Evolutionary conservation across 2,113 vertebrate species (phyloP), one percentile per base, ranked within the genome.

Genomic region (Macquaria australasica): DNA sequence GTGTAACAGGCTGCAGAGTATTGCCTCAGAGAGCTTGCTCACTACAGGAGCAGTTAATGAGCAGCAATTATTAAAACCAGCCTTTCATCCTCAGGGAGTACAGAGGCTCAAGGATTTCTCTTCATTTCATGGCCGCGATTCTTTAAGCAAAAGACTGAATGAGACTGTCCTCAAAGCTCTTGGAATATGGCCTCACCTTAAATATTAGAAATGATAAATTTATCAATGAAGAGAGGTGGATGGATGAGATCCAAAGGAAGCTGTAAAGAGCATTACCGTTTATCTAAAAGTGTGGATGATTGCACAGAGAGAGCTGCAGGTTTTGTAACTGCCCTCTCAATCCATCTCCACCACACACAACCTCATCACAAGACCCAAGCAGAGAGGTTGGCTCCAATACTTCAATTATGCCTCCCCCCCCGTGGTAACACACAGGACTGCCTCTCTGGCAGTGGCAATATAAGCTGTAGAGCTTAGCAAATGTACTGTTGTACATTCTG

Each of bases 41-140:
- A 77, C 77, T 78, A 62, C 81, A 87, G 74, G 23, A 80, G 77
- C 83, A 67, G 58, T 79, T 93, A 90, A 91, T 90, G 85, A 91
- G 84, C 91, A 80, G 86, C 77, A 87, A 88, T 86, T 90, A 92
- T 87, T 87, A 90, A 83, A 83, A 88, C 66, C 66, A 88, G 84
- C 78, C 80, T 87, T 80, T 86, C 66, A 79, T 91, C 89, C 90
- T 79, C 12, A 2, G 81, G 79, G 81, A 87, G 59, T 1, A 64
- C 25, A 10, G 41, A 73, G 78, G 59, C 68, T 80, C 67, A 62
- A 79, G 77, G 79, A 82, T 68, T 73, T 84, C 71, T 73, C 64
- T 79, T 79, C 34, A 75, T 89, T 89, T 85, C 48, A 37, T 73
- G 50, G 68, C 63, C 14, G 34, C n/a, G 56, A 74, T 41, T 81